Evolutionary conservation across 2,888 invertebrate species (phyloP).

Genomic region (Corythucha ciliata): DNA sequence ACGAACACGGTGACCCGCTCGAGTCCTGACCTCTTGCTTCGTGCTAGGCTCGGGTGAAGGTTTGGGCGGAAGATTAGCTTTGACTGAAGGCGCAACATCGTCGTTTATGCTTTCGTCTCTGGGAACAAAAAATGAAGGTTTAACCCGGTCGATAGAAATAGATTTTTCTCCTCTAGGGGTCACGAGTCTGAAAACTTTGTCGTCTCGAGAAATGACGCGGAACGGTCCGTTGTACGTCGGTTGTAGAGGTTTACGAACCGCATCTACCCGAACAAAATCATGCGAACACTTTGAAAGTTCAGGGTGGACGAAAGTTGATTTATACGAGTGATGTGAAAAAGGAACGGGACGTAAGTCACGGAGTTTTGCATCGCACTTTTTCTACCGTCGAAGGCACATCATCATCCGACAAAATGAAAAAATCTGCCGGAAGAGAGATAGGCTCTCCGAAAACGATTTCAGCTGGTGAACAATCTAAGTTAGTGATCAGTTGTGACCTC

Average conservation of each 20-base stretch:
- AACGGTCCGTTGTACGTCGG: slow-evolving; percentile 21
- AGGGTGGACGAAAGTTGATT: slow-evolving; percentile 4
- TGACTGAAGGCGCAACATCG: no score
- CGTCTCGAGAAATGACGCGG: background rate
- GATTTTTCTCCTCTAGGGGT: background rate
- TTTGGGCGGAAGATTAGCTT: no score
- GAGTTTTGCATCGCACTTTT: background rate
- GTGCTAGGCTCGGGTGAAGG: no score
- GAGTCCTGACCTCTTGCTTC: no score
- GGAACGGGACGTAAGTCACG: background rate
- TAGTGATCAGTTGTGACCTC: background rate
- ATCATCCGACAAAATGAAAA: background rate
- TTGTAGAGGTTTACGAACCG: slow-evolving; percentile 16
- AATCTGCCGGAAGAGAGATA: background rate
- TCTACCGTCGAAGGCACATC: background rate
- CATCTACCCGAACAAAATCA: slow-evolving; percentile 21
- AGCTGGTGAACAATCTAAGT: background rate
- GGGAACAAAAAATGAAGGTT: slow-evolving; percentile 13
- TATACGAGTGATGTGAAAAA: background rate
- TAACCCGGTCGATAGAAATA: slow-evolving; percentile 5
- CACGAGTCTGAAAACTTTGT: background rate
- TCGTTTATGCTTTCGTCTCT: no score
- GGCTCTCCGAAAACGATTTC: background rate
- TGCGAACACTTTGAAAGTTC: slow-evolving; percentile 20
- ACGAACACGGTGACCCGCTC: no score